Evolutionary conservation across 2,113 vertebrate genomes (phyloP), one percentile per base, ranked within the genome.

Genomic region (Spea multiplicata): DNA sequence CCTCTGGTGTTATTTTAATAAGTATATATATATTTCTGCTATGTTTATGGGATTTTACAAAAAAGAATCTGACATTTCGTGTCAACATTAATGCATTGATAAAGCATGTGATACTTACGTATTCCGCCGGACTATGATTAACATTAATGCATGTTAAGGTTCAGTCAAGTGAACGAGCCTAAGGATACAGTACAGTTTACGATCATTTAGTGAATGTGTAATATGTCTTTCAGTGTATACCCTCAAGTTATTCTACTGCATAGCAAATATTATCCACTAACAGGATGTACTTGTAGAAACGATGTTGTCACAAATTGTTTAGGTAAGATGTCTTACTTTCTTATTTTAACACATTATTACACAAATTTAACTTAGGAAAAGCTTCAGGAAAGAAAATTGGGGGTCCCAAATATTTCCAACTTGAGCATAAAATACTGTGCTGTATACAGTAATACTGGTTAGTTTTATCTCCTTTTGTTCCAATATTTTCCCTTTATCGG

Each of bases 1-100:
- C 74, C 74, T 57, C 17, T 44, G 65, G 65, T 76, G 52, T 8
- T 76, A 65, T 46, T 76, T 76, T 76, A 76, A 76, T 76, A 68
- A 67, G 65, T 17, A 68, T 17, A 67, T 62, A 57, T 76, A 47
- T 47, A 47, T 61, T 12, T 12, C 74, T 57, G 12, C 44, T 76
- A 76, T 50, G 55, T 53, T 46, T 44, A 46, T 5, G 17, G 16
- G 55, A 8, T 59, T 61, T 57, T 68, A 52, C 9, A 52, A 52
- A 7, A 1, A 69, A 44, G 66, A 17, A 16, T 68, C 59, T 8
- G 57, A 44, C 44, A 57, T 55, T 16, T 59, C 57, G 66, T 75
- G 73, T 75, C 73, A 75, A 44, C 61, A 65, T 52, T 75, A 75
- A 59, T 76, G 50, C 61, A 75, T 52, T 75, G 62, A 47, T 69